Conservation (phyloP, 1,140 invertebrate species). For the Drosophila watanabei region DNA sequence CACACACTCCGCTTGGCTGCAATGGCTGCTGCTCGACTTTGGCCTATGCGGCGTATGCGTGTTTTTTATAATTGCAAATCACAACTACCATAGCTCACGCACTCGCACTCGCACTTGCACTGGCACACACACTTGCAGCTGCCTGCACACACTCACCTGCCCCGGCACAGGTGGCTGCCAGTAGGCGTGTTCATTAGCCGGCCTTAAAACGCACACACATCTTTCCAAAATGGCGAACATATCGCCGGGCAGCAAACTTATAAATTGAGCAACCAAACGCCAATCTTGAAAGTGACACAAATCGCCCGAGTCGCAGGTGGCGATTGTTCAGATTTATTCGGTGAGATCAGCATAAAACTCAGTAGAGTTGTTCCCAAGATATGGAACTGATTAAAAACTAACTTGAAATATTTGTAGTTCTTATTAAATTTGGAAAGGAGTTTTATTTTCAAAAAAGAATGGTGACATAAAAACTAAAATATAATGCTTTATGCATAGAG, state of each 20-base stretch:
- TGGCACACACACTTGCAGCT: conserved; percentile 4
- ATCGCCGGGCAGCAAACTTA: conserved; percentile 28
- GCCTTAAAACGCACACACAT: conserved; percentile 54
- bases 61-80: conserved; percentile 76
- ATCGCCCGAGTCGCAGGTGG: conserved; percentile 35
- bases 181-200: conserved; percentile 75
- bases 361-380: conserved; percentile 6
- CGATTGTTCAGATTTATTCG: conserved; percentile 19
- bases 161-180: conserved; percentile 42
- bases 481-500: not conserved
- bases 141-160: conserved; percentile 24
- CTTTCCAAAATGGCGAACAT: conserved; percentile 71
- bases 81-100: conserved; percentile 32
- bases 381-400: not conserved
- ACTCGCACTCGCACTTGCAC: not conserved
- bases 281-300: conserved; percentile 49
- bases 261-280: conserved; percentile 43
- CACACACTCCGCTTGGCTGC: conserved; percentile 12
- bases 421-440: not conserved
- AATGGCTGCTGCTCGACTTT: conserved; percentile 51
- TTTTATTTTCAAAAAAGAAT: not conserved
- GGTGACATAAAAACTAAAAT: not conserved
- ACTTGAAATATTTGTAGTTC: not conserved
- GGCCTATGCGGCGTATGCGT: conserved; percentile 68
- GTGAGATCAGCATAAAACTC: conserved; percentile 32